These are phyloP conservation scores for Sarcophaga subvicina DNA, from an alignment of 2,888 invertebrate species.

Conservation along the genomic window DNA sequence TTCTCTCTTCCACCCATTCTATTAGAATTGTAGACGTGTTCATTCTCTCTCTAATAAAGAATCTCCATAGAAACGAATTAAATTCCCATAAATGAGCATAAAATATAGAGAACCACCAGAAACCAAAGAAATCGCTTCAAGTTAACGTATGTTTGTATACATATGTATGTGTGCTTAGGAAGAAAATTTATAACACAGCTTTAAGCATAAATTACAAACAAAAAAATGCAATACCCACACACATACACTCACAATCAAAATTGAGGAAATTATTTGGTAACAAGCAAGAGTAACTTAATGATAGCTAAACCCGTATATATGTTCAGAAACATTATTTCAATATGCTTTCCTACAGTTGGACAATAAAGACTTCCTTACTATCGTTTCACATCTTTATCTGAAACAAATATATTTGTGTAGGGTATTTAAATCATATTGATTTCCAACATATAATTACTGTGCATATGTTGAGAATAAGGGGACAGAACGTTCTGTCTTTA, in stretches of 20 bases:
- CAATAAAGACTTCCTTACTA: too few species aligned
- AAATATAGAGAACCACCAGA: background rate
- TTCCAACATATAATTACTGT: too few species aligned
- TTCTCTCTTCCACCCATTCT: background rate
- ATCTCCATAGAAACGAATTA: background rate
- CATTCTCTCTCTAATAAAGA: background rate
- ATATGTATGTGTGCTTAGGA: background rate
- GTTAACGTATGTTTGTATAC: background rate
- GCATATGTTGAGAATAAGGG: too few species aligned
- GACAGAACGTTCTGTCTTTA: background rate
- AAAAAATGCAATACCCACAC: slow-evolving; percentile 30
- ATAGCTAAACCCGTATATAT: background rate
- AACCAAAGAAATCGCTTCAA: slow-evolving; percentile 30
- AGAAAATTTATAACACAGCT: slow-evolving; percentile 60
- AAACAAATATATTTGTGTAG: too few species aligned
- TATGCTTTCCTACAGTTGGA: too few species aligned
- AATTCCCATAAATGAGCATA: background rate
- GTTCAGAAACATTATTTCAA: background rate
- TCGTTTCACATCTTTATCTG: too few species aligned
- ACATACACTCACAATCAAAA: slow-evolving; percentile 6
- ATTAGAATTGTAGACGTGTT: too few species aligned
- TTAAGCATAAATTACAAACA: slow-evolving; percentile 65
- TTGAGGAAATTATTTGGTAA: slow-evolving; percentile 11
- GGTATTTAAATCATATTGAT: too few species aligned
- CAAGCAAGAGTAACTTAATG: slow-evolving; percentile 11